Percentiles rank a stretch among this genome's conserved stretches.
phyloP scores from a whole-genome alignment of 2,113 vertebrate species.

The Amphilophus citrinellus region DNA sequence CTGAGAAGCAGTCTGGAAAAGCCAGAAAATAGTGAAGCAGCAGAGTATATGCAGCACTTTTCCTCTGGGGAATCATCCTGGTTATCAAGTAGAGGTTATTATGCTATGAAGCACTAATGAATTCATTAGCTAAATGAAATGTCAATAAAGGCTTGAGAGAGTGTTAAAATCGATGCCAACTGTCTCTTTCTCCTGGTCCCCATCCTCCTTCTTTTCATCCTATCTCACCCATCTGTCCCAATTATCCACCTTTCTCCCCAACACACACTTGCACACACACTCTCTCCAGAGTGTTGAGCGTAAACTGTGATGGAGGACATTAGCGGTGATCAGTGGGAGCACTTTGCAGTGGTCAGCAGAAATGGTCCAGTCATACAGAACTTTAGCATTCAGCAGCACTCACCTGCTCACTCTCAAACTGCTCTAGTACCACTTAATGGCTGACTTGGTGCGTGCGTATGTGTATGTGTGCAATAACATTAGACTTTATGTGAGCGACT shows the following conservation, averaged over 20 bases:
- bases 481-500: conserved; percentile 55
- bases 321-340: conserved; percentile 77
- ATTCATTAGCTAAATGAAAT: conserved; percentile 81
- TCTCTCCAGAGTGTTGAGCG: conserved; percentile 55
- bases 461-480: conserved; percentile 38
- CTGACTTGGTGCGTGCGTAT: conserved; percentile 16
- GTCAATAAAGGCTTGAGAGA: conserved; percentile 76
- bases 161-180: conserved; percentile 73
- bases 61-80: conserved; percentile 51
- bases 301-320: conserved; percentile 78
- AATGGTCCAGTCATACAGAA: conserved; percentile 63
- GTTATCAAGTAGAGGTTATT: conserved; percentile 76
- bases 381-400: conserved; percentile 77
- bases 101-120: conserved; percentile 74
- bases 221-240: conserved; percentile 71
- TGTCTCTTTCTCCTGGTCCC: conserved; percentile 40
- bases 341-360: conserved; percentile 80
- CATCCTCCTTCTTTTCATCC: conserved; percentile 54
- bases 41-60: conserved; percentile 19
- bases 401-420: conserved; percentile 69
- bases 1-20: conserved; percentile 37
- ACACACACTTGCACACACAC: conserved; percentile 27
- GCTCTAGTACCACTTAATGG: conserved; percentile 50
- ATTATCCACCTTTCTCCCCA: conserved; percentile 63
- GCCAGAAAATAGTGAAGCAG: conserved; percentile 42